A percentile compares a stretch with the other conserved stretches of the same genome.
phyloP scores from a whole-genome alignment of 2,113 vertebrate species.

The Rhabdornis inornatus region DNA sequence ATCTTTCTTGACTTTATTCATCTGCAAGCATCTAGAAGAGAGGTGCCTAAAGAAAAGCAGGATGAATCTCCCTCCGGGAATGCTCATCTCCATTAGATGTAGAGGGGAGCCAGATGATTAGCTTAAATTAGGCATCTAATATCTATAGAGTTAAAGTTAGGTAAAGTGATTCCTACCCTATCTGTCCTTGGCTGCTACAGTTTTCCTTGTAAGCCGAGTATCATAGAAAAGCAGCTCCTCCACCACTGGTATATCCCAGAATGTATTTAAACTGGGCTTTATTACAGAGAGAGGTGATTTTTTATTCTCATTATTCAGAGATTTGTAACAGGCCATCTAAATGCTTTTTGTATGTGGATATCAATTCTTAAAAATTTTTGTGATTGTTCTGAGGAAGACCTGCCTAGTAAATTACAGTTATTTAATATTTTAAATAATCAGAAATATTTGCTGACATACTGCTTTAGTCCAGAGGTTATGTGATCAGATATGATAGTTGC shows the following conservation, averaged over 20 bases:
- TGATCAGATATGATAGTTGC: constrained; percentile 47
- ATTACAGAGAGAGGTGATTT: not conserved
- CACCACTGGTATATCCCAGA: not conserved
- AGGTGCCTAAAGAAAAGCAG: constrained; percentile 11
- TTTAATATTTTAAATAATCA: constrained; percentile 38
- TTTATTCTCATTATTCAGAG: not conserved
- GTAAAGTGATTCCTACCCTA: not conserved
- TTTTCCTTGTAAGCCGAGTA: not conserved
- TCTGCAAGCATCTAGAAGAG: not conserved
- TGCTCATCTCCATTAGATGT: not conserved
- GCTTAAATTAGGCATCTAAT: constrained; percentile 1
- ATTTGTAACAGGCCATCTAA: constrained; percentile 16
- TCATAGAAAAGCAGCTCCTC: not conserved
- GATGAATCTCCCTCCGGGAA: constrained; percentile 30
- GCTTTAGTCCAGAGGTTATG: constrained; percentile 56
- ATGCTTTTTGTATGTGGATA: constrained; percentile 25
- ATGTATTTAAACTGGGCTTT: constrained; percentile 10
- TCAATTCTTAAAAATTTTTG: constrained; percentile 1
- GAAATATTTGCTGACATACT: constrained; percentile 42
- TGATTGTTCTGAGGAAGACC: constrained; percentile 38
- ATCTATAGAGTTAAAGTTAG: not conserved
- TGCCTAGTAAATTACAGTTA: constrained; percentile 40
- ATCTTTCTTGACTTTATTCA: not conserved
- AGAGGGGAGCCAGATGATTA: constrained; percentile 44
- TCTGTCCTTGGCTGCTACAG: not conserved